Conservation (phyloP, 2,113 vertebrate species). For the Chaenogobius annularis region DNA sequence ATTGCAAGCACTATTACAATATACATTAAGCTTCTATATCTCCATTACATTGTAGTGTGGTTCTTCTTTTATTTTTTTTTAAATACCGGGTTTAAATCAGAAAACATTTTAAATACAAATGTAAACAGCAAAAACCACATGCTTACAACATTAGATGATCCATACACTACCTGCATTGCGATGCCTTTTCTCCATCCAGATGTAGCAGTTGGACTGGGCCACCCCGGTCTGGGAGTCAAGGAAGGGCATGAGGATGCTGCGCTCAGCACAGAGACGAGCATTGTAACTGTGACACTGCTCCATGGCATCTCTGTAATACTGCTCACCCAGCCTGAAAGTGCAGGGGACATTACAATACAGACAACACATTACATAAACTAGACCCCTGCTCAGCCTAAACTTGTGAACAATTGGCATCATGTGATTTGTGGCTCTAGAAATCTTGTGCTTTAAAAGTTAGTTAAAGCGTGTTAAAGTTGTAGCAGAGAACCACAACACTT, state of each 20-base stretch:
- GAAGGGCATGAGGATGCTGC: constrained; percentile 95
- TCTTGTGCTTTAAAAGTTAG: neutral
- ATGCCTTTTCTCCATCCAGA: constrained; percentile 99
- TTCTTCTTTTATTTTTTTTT: too few species aligned
- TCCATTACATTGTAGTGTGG: too few species aligned
- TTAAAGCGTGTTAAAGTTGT: neutral
- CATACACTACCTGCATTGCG: constrained; percentile 83
- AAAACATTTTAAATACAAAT: neutral
- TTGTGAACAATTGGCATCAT: neutral
- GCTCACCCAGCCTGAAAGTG: constrained; percentile 86
- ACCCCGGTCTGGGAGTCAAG: constrained; percentile 96
- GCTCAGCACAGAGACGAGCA: constrained; percentile 91
- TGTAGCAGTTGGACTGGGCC: constrained; percentile 98
- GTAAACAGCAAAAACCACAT: neutral
- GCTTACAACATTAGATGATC: too few species aligned
- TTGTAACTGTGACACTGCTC: constrained; percentile 98
- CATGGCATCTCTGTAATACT: constrained; percentile 96
- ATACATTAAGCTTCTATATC: too few species aligned
- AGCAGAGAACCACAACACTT: neutral
- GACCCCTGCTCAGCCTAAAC: neutral
- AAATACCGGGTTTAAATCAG: too few species aligned
- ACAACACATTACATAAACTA: neutral
- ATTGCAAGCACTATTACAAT: too few species aligned
- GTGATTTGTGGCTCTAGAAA: neutral
- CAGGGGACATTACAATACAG: constrained; percentile 25